Evolutionary conservation across 2,797 vertebrate species (phyloP).

Genomic region (Propithecus perrieri): DNA sequence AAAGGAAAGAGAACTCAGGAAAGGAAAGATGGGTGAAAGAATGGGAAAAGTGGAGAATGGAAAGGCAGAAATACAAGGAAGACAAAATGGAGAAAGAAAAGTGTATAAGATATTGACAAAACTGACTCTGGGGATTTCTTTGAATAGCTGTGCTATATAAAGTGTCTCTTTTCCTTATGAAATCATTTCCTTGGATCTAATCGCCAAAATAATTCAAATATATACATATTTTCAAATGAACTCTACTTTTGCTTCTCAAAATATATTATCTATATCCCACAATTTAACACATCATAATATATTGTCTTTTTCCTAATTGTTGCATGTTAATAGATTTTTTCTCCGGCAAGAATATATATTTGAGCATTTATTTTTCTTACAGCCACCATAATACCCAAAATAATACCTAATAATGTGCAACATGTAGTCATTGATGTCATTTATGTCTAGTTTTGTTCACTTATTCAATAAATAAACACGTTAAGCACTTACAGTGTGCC

Average conservation of each 20-base stretch:
- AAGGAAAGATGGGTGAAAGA: neutral
- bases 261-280: neutral
- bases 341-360: neutral
- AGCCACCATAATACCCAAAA: neutral
- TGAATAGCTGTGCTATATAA: neutral
- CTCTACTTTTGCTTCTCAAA: neutral
- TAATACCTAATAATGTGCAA: neutral
- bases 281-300: neutral
- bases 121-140: neutral
- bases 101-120: neutral
- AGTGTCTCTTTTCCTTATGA: neutral
- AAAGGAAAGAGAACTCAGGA: neutral
- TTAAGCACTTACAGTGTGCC: neutral
- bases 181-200: slow-evolving; percentile 35
- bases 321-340: neutral
- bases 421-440: neutral
- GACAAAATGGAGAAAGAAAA: neutral
- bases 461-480: neutral
- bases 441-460: neutral
- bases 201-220: neutral
- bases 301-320: neutral
- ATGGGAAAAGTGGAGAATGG: neutral
- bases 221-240: neutral
- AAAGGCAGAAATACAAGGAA: neutral
- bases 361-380: neutral